A percentile compares a stretch with the other conserved stretches of the same genome.
These are phyloP conservation scores for Macaria liturata DNA, from an alignment of 2,888 invertebrate species.

Conservation along the genomic window DNA sequence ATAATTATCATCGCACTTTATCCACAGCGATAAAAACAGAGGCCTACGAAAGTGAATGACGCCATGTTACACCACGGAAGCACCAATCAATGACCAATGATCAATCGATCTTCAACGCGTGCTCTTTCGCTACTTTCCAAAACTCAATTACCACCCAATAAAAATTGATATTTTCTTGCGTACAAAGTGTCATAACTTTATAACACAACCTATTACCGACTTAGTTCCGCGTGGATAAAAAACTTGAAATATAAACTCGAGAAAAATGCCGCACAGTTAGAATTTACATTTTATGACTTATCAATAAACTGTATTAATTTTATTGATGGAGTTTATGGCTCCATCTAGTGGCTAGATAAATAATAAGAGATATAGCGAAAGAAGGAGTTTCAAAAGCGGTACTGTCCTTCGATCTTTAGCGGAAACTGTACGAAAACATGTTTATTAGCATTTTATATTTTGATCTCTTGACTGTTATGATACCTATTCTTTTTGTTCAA, in stretches of 20 bases:
- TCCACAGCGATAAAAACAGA: background rate
- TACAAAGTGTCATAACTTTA: slow-evolving; percentile 21
- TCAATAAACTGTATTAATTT: slow-evolving; percentile 22
- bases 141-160: slow-evolving; percentile 22
- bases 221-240: slow-evolving; percentile 24
- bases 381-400: slow-evolving; percentile 7
- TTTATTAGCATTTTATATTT: background rate
- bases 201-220: slow-evolving; percentile 10
- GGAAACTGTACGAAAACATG: background rate
- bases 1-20: no score
- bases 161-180: slow-evolving; percentile 29
- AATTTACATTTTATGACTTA: slow-evolving; percentile 24
- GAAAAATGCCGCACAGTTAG: slow-evolving; percentile 23
- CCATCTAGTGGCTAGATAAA: slow-evolving; percentile 16
- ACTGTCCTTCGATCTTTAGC: no score
- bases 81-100: slow-evolving; percentile 3
- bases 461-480: background rate
- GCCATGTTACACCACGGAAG: slow-evolving; percentile 20
- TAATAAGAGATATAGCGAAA: slow-evolving; percentile 5
- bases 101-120: slow-evolving; percentile 16
- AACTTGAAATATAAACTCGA: slow-evolving; percentile 7
- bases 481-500: no score
- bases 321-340: slow-evolving; percentile 20
- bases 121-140: slow-evolving; percentile 31
- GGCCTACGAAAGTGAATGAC: slow-evolving; percentile 7